These are phyloP conservation scores for Lethrus apterus DNA, from an alignment of 1,140 invertebrate species.

Conservation along the genomic window DNA sequence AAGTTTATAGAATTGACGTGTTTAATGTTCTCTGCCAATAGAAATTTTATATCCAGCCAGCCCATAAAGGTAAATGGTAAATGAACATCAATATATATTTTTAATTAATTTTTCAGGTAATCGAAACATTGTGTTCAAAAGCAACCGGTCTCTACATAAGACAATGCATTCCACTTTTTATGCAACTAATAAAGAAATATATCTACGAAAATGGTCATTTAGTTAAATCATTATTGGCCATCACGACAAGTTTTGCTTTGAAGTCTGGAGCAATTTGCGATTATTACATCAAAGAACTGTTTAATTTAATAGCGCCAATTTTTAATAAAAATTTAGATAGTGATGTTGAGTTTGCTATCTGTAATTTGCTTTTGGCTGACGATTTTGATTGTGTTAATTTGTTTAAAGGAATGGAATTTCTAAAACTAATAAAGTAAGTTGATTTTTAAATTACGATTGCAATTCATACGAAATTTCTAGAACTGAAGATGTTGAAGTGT, in stretches of 20 bases:
- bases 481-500: not conserved
- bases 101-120: constrained; percentile 4
- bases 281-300: constrained; percentile 3
- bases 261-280: not conserved
- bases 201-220: not conserved
- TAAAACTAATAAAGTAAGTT: constrained; percentile 8
- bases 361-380: not conserved
- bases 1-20: too few relatives aligned
- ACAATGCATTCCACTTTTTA: not conserved
- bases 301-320: not conserved
- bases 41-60: too few relatives aligned
- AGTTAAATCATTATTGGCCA: not conserved
- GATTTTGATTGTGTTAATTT: constrained; percentile 5
- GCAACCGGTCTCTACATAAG: not conserved
- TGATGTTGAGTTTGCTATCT: not conserved
- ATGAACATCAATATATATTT: too few relatives aligned
- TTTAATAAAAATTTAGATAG: constrained; percentile 1
- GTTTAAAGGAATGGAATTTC: constrained; percentile 2
- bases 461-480: not conserved
- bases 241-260: not conserved
- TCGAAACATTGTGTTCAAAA: constrained; percentile 3
- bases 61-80: too few relatives aligned
- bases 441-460: not conserved
- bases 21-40: too few relatives aligned
- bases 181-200: not conserved